phyloP scores from a whole-genome alignment of 2,797 vertebrate species.

The Apogon hyalosoma region DNA sequence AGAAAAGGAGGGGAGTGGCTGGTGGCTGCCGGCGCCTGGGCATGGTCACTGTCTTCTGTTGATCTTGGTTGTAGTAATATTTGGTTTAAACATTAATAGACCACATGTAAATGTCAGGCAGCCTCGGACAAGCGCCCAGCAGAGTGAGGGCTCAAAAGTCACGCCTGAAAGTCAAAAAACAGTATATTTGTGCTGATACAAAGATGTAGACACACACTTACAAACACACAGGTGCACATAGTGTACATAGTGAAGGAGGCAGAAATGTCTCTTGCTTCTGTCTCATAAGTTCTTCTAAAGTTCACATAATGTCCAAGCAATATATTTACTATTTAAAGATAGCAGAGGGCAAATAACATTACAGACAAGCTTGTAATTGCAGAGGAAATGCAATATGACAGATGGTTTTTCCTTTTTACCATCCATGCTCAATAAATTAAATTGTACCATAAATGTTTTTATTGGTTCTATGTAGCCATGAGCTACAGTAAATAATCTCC shows the following conservation, averaged over 20 bases:
- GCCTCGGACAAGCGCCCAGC: conserved; percentile 42
- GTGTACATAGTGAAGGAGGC: conserved; percentile 5
- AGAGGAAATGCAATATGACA: conserved; percentile 67
- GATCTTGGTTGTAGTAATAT: conserved; percentile 76
- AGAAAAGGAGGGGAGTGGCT: conserved; percentile 55
- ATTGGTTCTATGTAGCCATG: conserved; percentile 49
- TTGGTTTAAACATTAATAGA: conserved; percentile 74
- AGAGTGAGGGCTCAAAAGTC: conserved; percentile 28
- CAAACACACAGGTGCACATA: conserved; percentile 10
- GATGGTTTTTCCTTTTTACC: conserved; percentile 43
- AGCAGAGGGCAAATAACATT: conserved; percentile 43
- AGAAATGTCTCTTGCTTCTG: conserved; percentile 4
- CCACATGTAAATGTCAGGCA: conserved; percentile 72
- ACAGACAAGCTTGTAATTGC: conserved; percentile 41
- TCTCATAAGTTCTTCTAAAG: background rate
- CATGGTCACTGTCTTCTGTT: conserved; percentile 72
- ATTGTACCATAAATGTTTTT: conserved; percentile 60
- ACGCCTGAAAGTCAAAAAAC: conserved; percentile 37
- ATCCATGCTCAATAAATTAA: conserved; percentile 57
- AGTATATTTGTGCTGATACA: background rate
- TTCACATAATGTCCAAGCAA: conserved; percentile 17
- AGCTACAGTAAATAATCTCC: conserved; percentile 23
- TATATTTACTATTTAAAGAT: conserved; percentile 40
- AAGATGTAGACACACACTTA: conserved; percentile 2
- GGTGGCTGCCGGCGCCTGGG: conserved; percentile 49